A percentile compares a stretch with the other conserved stretches of the same genome.
Evolutionary conservation across 2,888 invertebrate genomes (phyloP).

Genomic region (Ormyrus nitidulus): DNA sequence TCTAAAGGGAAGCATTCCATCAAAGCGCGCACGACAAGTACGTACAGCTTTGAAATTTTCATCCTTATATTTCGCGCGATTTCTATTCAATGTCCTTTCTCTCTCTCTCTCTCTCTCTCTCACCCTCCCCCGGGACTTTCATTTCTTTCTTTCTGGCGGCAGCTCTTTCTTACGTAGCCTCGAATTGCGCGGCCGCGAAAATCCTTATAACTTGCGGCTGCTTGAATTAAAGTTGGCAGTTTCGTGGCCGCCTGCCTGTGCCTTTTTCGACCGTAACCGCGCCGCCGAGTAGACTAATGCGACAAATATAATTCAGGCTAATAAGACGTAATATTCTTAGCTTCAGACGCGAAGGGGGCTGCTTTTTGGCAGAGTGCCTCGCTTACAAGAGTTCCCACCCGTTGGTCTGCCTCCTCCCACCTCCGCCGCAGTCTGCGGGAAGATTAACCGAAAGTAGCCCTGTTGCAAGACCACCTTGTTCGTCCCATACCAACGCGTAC

Average conservation of each 20-base stretch:
- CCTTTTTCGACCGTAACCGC: not conserved
- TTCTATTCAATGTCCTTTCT: constrained; percentile 6
- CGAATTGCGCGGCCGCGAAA: not conserved
- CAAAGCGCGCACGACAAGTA: not conserved
- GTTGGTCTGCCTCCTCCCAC: not conserved
- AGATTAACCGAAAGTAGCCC: constrained; percentile 28
- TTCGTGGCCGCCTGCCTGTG: not conserved
- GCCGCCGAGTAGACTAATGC: constrained; percentile 52
- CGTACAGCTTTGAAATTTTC: constrained; percentile 9
- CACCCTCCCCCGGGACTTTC: too few relatives aligned
- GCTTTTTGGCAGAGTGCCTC: constrained; percentile 33
- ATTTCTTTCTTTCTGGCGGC: not conserved
- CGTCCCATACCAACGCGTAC: not conserved
- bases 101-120: not conserved
- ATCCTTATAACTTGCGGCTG: not conserved
- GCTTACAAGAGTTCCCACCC: not conserved
- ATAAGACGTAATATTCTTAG: constrained; percentile 60
- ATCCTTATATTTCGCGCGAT: constrained; percentile 1
- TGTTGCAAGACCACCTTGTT: not conserved
- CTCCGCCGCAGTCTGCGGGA: not conserved
- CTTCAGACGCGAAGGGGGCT: constrained; percentile 49
- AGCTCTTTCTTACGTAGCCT: not conserved
- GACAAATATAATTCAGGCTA: constrained; percentile 56
- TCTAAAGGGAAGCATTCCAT: constrained; percentile 19
- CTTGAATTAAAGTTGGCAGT: constrained; percentile 7